Percentiles rank a stretch among this genome's conserved stretches.
These are phyloP conservation scores for Poecilia latipinna DNA, from an alignment of 2,113 vertebrate genomes.

Conservation along the genomic window DNA sequence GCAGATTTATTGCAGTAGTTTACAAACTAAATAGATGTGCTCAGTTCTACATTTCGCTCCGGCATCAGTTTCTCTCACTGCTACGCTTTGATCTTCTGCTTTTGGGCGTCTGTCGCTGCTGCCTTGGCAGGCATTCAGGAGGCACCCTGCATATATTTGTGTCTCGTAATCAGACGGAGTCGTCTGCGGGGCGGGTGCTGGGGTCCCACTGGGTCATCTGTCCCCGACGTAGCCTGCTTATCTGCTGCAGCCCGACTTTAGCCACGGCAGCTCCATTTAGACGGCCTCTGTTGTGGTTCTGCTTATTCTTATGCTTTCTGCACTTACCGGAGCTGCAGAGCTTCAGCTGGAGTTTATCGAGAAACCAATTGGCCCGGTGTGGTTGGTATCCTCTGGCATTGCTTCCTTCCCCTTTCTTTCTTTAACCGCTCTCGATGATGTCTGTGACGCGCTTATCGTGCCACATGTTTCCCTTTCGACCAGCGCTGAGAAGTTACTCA, in stretches of 20 bases:
- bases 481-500: slow-evolving; percentile 19
- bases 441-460: slow-evolving; percentile 16
- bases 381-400: slow-evolving; percentile 45
- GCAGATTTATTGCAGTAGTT: background rate
- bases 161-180: slow-evolving; percentile 56
- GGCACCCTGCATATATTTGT: slow-evolving; percentile 52
- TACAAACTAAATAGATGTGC: background rate
- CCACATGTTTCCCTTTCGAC: slow-evolving; percentile 58
- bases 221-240: slow-evolving; percentile 49
- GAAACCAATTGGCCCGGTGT: slow-evolving; percentile 40
- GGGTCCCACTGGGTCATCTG: slow-evolving; percentile 28
- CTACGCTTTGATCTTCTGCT: background rate
- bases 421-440: slow-evolving; percentile 18
- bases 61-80: background rate
- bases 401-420: slow-evolving; percentile 69
- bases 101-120: slow-evolving; percentile 19
- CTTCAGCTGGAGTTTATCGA: slow-evolving; percentile 30
- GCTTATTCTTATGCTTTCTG: slow-evolving; percentile 9
- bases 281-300: slow-evolving; percentile 24
- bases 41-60: background rate
- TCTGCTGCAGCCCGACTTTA: slow-evolving; percentile 43
- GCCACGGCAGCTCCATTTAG: slow-evolving; percentile 35
- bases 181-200: slow-evolving; percentile 39
- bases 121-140: slow-evolving; percentile 32
- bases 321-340: slow-evolving; percentile 12